A percentile compares a stretch with the other conserved stretches of the same genome.
Evolutionary conservation across 1,140 invertebrate genomes (phyloP).

Genomic region (Platorchestia sp.): DNA sequence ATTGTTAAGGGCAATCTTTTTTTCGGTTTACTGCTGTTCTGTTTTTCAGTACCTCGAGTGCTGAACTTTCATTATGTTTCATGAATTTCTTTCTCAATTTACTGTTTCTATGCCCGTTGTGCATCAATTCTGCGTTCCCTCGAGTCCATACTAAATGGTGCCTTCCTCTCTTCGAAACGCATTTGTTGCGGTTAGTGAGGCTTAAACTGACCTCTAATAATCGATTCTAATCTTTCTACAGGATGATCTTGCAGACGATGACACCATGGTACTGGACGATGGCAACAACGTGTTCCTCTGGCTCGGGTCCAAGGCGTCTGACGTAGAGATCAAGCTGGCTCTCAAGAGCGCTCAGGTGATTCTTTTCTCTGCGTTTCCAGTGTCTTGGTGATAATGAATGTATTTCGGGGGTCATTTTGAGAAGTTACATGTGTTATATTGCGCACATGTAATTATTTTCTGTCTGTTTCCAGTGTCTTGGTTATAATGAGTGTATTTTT

Average conservation of each 20-base stretch:
- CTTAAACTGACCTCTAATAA: not conserved
- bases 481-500: no score
- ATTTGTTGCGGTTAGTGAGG: not conserved
- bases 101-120: no score
- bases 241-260: slow-evolving; percentile 99
- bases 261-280: slow-evolving; percentile 99
- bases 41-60: no score
- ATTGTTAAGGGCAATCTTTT: no score
- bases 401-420: not conserved
- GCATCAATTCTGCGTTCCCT: no score
- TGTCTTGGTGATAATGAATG: not conserved
- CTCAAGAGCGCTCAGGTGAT: slow-evolving; percentile 97
- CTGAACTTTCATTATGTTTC: no score
- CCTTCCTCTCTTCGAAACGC: not conserved
- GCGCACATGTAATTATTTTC: no score
- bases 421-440: no score
- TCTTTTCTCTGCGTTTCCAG: not conserved
- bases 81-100: no score
- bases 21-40: no score
- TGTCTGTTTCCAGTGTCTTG: no score
- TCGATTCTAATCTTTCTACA: slow-evolving; percentile 69
- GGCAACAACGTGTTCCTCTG: slow-evolving; percentile 98
- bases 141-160: no score
- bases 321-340: slow-evolving; percentile 98
- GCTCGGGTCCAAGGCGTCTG: slow-evolving; percentile 95